Evolutionary conservation across 1,140 invertebrate species (phyloP), one percentile per base, ranked within the genome.

Genomic region (Zaprionus capensis): DNA sequence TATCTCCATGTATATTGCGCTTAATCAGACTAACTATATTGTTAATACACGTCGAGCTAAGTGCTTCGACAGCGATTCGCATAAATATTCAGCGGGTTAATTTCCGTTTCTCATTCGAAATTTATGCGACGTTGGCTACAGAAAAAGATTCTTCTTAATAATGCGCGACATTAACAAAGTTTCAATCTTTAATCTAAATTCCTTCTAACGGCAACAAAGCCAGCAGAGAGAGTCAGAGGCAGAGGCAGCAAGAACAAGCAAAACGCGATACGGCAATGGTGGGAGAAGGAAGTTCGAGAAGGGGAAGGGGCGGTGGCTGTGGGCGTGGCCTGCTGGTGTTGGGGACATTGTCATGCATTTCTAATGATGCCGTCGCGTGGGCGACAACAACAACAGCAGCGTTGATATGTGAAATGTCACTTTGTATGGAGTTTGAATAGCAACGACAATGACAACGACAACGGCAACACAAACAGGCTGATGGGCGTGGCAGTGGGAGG

Each of bases 371-470:
- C 75, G 74, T 73, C 65, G 81, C 68, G 59, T 46, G 46, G 71
- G 57, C 28, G 65, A 38, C 44, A 36, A 17, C 56, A 69, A 46
- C 56, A 38, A 12, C 26, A 56, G 38, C 22, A 28, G 36, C 58
- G 80, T 81, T 91, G 82, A 91, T 91, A 91, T 91, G 87, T 91
- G 82, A 91, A 81, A 91, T 86, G 87, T 83, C 87, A 91, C 72
- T 86, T 91, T 87, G 82, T 83, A 82, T 81, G 79, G 72, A 83
- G 81, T 81, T 88, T 88, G 80, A 88, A 87, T 81, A 88, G 81
- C 66, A 81, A 82, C 84, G 81, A 80, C 67, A 80, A 80, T 69
- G 82, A 82, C 82, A 77, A 82, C 71, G 70, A 71, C 69, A 59
- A 44, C 74, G 65, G 66, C 67, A 64, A 66, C 63, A 46, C 59